These are phyloP conservation scores for Spizella passerina DNA, from an alignment of 2,797 vertebrate species.

Conservation along the genomic window DNA sequence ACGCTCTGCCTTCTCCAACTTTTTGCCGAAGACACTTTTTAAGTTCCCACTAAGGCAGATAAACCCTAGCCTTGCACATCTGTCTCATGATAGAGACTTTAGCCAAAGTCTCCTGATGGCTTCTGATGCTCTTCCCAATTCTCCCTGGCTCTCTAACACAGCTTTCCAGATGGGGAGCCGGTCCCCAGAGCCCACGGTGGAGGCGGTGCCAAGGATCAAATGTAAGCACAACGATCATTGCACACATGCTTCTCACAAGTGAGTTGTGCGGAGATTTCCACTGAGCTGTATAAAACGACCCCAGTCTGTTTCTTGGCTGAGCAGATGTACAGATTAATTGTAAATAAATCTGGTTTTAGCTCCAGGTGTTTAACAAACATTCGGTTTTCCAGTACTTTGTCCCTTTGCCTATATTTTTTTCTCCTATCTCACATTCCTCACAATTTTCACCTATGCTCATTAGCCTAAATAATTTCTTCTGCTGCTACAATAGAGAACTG, in stretches of 20 bases:
- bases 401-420: not conserved
- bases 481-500: not conserved
- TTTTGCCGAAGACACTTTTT: not conserved
- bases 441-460: not conserved
- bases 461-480: not conserved
- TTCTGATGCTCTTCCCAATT: not conserved
- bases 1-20: not conserved
- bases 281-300: not conserved
- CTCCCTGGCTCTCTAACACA: slow-evolving; percentile 58
- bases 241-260: not conserved
- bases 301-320: not conserved
- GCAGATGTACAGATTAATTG: not conserved
- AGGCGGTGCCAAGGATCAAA: not conserved
- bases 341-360: not conserved
- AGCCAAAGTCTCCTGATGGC: not conserved
- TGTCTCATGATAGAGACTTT: not conserved
- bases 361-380: not conserved
- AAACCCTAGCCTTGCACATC: not conserved
- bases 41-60: not conserved
- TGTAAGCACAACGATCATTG: not conserved
- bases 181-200: not conserved
- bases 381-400: not conserved
- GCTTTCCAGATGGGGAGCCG: not conserved
- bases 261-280: not conserved
- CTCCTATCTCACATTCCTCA: not conserved